Percentiles rank a stretch among this genome's conserved stretches.
Conservation (phyloP, 2,888 invertebrate genomes). For the Phlogophora meticulosa region DNA sequence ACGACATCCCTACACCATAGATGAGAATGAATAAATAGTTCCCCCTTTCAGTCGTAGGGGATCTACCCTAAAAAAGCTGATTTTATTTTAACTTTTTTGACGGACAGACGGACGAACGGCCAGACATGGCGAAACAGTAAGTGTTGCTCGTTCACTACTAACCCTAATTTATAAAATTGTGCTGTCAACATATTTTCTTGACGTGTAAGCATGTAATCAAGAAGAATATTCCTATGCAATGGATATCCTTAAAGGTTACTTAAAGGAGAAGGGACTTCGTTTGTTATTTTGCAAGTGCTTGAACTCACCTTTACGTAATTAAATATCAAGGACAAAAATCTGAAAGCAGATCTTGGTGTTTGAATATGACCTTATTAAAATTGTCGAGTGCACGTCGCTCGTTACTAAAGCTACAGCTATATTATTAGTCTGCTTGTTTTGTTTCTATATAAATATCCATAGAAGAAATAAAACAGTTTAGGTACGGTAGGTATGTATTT, state of each 20-base stretch:
- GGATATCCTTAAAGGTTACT: constrained; percentile 67
- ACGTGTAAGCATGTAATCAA: constrained; percentile 2
- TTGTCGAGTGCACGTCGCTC: constrained; percentile 41
- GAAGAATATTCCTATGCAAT: constrained; percentile 41
- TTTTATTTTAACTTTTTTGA: too few species aligned
- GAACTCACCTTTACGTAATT: constrained; percentile 71
- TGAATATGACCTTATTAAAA: constrained; percentile 72
- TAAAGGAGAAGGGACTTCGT: constrained; percentile 69
- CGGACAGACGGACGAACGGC: too few species aligned
- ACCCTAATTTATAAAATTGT: too few species aligned
- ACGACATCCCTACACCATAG: too few species aligned
- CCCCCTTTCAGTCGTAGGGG: too few species aligned
- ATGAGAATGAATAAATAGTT: too few species aligned
- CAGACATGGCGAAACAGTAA: too few species aligned
- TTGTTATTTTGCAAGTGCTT: constrained; percentile 63
- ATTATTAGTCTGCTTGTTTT: constrained; percentile 15
- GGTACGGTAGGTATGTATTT: neutral
- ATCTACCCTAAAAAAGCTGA: too few species aligned
- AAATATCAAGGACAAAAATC: constrained; percentile 77
- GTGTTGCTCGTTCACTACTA: too few species aligned
- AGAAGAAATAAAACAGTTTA: neutral
- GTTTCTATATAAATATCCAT: neutral
- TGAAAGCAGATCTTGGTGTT: constrained; percentile 71
- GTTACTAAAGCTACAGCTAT: constrained; percentile 17
- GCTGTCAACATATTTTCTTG: neutral